Conservation (phyloP, 2,797 vertebrate genomes). For the Cichlasoma orientale region DNA sequence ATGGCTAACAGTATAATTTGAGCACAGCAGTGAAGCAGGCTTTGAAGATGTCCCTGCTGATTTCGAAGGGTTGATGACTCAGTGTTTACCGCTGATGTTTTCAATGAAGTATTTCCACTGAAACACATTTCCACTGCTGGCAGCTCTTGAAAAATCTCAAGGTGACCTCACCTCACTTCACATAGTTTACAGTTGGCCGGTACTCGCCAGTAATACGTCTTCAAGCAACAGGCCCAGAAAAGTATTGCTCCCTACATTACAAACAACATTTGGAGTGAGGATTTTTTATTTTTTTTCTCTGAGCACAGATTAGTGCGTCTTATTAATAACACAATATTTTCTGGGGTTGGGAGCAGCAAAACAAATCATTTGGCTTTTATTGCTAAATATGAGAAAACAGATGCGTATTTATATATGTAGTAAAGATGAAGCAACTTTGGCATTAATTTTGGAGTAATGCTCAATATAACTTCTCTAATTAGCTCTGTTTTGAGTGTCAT, state of each 20-base stretch:
- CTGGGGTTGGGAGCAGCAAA: neutral
- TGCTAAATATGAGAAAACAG: neutral
- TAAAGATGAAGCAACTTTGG: neutral
- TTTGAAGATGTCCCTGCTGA: slow-evolving; percentile 21
- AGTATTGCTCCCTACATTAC: neutral
- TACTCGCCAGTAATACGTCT: neutral
- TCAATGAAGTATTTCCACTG: slow-evolving; percentile 19
- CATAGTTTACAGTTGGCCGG: slow-evolving; percentile 9
- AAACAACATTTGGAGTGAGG: neutral
- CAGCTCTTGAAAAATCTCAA: slow-evolving; percentile 13
- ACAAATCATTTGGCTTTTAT: slow-evolving; percentile 2
- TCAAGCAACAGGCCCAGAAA: slow-evolving; percentile 13
- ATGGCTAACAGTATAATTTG: neutral
- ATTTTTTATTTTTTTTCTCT: no score
- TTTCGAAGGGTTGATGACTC: slow-evolving; percentile 7
- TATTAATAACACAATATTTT: neutral
- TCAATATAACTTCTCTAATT: neutral
- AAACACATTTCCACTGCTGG: slow-evolving; percentile 12
- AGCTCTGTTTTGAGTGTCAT: neutral
- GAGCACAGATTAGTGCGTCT: no score
- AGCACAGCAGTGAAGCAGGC: neutral
- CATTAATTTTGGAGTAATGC: neutral
- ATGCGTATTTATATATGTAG: neutral
- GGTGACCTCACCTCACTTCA: slow-evolving; percentile 32
- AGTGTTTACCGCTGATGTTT: slow-evolving; percentile 26